Base-by-base conservation (phyloP, 2,113 vertebrate species). In the Phrynosoma blainvillii region DNA sequence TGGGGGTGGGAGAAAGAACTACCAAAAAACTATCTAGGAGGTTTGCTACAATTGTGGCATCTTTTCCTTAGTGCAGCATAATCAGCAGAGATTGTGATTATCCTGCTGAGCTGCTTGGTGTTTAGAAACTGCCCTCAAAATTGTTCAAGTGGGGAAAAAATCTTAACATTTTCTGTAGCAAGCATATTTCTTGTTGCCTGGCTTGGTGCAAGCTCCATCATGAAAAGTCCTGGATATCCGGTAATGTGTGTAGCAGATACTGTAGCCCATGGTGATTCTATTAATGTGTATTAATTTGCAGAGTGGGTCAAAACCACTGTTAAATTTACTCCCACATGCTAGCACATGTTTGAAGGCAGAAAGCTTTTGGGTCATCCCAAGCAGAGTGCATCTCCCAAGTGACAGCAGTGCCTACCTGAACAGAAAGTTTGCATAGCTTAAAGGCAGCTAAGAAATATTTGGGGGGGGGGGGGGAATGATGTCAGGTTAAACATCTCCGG, bases 211-310 rank as follows among this genome's bases (percentile, higher is more conserved):
- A 30, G 40, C 14, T 0, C 8, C 1, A 0, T 27, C 0, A 0
- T 4, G 0, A 23, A 11, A 74, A 4, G 1, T 0, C 0, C 59
- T 13, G 0, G 2, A 11, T 74, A 40, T 36, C 79, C 1, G 0
- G 75, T 40, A 0, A 79, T 52, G 30, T 40, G 36, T 5, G 66
- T 10, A 27, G 83, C 5, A 1, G 0, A 0, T 5, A 12, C 32
- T 23, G 11, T 47, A 70, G n/a, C 68, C 27, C 7, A 56, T 0
- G 0, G 66, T 32, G 85, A 23, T 0, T 0, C 0, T 0, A 12
- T 85, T 2, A 54, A 84, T 13, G 0, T n/a, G 5, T 30, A 82
- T 0, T 4, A 36, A 0, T 5, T 74, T 10, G 0, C 42, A 2
- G 91, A 65, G 6, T 76, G 83, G 79, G 87, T 80, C 77, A 56